phyloP scores from a whole-genome alignment of 2,113 vertebrate genomes.

The Paramormyrops kingsleyae region DNA sequence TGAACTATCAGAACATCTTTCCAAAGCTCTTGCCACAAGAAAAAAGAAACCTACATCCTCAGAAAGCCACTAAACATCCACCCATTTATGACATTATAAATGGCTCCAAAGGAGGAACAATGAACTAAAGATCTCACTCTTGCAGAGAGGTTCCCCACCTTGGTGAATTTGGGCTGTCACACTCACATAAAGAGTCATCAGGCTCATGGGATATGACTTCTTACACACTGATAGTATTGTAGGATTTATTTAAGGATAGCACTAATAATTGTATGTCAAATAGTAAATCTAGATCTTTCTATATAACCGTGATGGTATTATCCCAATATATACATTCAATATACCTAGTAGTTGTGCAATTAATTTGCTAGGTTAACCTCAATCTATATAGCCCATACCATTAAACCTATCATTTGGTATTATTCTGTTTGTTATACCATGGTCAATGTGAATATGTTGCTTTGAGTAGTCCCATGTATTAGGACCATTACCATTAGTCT shows the following conservation, averaged over 20 bases:
- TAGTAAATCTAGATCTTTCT: not conserved
- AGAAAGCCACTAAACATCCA: not conserved
- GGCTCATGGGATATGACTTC: not conserved
- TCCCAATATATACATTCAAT: not conserved
- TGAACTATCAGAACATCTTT: not conserved
- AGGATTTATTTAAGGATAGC: not conserved
- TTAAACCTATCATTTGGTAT: not conserved
- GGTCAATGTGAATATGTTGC: not conserved
- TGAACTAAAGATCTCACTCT: not conserved
- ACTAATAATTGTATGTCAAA: not conserved
- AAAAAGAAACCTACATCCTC: not conserved
- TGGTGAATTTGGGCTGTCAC: not conserved
- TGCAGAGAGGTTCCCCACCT: not conserved
- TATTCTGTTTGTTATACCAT: not conserved
- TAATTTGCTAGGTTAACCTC: not conserved
- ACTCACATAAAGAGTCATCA: not conserved
- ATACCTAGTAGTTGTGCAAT: not conserved
- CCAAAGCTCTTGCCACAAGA: not conserved
- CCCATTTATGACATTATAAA: not conserved
- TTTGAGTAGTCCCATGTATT: not conserved
- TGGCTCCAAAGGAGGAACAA: not conserved
- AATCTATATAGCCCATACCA: not conserved
- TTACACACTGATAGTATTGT: not conserved
- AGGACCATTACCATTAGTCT: no score
- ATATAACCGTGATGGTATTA: not conserved